Conservation (phyloP, 2,113 vertebrate genomes). For the Scomber scombrus region DNA sequence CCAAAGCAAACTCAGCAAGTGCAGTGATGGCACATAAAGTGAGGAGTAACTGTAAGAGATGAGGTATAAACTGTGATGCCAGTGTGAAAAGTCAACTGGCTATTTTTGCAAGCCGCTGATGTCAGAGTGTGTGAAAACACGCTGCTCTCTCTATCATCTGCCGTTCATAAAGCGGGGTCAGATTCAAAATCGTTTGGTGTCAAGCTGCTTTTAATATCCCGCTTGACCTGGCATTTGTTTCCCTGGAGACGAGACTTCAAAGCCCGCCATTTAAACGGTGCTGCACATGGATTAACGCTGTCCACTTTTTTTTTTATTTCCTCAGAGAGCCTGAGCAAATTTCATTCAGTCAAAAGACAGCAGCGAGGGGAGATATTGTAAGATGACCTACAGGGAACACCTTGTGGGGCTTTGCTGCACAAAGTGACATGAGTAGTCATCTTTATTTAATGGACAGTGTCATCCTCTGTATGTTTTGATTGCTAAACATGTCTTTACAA, state of each 20-base stretch:
- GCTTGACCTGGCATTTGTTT: constrained; percentile 65
- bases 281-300: constrained; percentile 65
- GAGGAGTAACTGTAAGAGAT: not conserved
- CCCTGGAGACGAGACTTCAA: constrained; percentile 68
- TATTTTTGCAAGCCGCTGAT: not conserved
- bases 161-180: constrained; percentile 50
- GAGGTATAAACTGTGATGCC: not conserved
- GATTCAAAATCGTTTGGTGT: constrained; percentile 63
- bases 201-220: constrained; percentile 65
- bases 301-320: constrained; percentile 75
- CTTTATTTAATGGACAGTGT: not conserved
- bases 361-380: constrained; percentile 15
- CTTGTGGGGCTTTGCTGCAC: not conserved
- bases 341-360: constrained; percentile 61
- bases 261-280: constrained; percentile 67
- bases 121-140: not conserved
- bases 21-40: constrained; percentile 13
- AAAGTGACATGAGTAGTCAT: not conserved
- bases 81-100: not conserved
- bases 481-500: not conserved
- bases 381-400: not conserved
- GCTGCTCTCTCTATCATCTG: constrained; percentile 17
- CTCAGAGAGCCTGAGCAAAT: constrained; percentile 75
- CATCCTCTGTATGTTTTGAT: not conserved
- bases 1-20: not conserved